A percentile compares a stretch with the other conserved stretches of the same genome.
Conservation (phyloP, 1,140 invertebrate species). For the Eurosta solidaginis region DNA sequence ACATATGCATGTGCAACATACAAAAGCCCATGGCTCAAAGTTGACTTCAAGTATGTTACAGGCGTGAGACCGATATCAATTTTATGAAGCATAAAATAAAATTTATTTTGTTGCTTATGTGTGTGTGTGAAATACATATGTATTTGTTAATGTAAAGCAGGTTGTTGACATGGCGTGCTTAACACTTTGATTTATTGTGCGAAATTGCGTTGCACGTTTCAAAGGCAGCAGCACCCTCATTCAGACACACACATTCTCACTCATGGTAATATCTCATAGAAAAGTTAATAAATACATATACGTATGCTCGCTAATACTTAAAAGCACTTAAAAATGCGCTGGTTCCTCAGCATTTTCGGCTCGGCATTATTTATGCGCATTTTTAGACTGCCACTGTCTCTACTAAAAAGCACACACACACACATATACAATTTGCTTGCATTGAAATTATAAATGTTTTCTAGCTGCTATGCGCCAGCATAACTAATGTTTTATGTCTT, state of each 20-base stretch:
- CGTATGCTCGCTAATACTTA: background rate
- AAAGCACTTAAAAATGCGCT: background rate
- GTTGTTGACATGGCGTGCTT: conserved; percentile 46
- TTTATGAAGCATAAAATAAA: conserved; percentile 9
- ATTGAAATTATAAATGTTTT: background rate
- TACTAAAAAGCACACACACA: background rate
- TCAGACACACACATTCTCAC: too few relatives aligned
- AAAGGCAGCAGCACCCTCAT: background rate
- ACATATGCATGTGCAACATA: conserved; percentile 10
- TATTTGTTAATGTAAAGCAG: background rate
- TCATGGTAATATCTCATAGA: too few relatives aligned
- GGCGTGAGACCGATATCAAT: background rate
- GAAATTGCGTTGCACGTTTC: conserved; percentile 32
- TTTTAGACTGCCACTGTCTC: background rate
- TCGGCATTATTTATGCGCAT: conserved; percentile 10
- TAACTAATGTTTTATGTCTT: background rate
- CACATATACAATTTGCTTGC: background rate
- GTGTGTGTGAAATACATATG: too few relatives aligned
- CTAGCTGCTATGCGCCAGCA: background rate
- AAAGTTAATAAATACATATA: background rate
- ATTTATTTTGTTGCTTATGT: background rate
- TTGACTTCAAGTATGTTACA: background rate
- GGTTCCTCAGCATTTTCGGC: background rate
- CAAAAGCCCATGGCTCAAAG: background rate
- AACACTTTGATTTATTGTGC: conserved; percentile 46